Percentiles rank a stretch among this genome's conserved stretches.
phyloP scores from a whole-genome alignment of 2,113 vertebrate genomes.

The Cyrtonyx montezumae region DNA sequence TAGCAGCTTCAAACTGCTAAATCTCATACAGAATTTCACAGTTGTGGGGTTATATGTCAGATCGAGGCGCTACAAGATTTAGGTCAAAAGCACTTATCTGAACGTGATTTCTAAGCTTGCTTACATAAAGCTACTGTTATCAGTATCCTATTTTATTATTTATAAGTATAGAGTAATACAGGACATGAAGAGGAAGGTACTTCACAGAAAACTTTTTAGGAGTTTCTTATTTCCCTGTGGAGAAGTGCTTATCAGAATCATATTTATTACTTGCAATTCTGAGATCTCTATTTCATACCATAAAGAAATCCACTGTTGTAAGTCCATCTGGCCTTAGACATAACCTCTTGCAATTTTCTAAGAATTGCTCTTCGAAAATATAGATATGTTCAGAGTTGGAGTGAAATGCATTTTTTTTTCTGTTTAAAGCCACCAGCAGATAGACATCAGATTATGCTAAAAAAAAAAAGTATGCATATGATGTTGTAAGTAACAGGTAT shows the following conservation, averaged over 20 bases:
- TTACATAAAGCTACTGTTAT: conserved; percentile 82
- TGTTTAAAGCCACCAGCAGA: neutral
- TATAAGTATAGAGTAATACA: conserved; percentile 69
- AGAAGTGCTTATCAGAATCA: conserved; percentile 42
- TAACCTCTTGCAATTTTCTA: conserved; percentile 64
- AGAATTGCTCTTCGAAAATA: conserved; percentile 43
- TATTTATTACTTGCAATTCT: conserved; percentile 53
- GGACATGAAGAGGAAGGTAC: conserved; percentile 44
- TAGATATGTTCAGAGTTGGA: conserved; percentile 28
- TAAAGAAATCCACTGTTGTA: conserved; percentile 29
- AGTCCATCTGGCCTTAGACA: conserved; percentile 27
- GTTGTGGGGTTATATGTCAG: conserved; percentile 81
- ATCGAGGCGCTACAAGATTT: conserved; percentile 82
- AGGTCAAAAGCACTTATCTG: conserved; percentile 86
- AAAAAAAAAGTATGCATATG: neutral
- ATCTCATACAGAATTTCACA: conserved; percentile 83
- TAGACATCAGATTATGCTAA: conserved; percentile 20
- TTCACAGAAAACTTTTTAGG: conserved; percentile 70
- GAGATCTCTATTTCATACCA: conserved; percentile 34
- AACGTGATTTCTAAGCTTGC: conserved; percentile 84
- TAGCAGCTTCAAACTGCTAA: conserved; percentile 82
- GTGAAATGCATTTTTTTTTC: conserved; percentile 30
- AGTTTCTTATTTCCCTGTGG: conserved; percentile 53
- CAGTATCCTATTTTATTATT: conserved; percentile 77
- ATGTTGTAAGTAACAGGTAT: neutral